Evolutionary conservation across 1,140 invertebrate species (phyloP), one percentile per base, ranked within the genome.

Genomic region (Brachionus plicatilis): DNA sequence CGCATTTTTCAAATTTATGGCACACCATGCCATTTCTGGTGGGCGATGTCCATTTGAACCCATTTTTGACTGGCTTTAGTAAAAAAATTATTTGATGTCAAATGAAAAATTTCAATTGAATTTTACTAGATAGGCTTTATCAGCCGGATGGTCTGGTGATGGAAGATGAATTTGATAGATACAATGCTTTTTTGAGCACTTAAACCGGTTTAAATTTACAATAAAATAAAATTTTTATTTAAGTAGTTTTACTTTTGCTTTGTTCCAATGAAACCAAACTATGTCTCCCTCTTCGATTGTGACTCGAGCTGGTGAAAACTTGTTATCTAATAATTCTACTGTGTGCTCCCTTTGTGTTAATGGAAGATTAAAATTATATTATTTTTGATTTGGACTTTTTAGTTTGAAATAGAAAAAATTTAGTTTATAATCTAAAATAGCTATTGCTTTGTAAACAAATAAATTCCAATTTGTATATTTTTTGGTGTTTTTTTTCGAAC

Each of bases 201-300:
- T 85, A 37, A 37, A 37, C 6, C 33, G 6, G 5, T 4, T 37
- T 37, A 37, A 37, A 37, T 37, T 37, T 37, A 7, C 33, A 6
- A 37, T 37, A 37, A 37, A 37, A 33, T 33, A 33, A 86, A 37
- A 7, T 6, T 37, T 37, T 7, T 84, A 75, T n/a, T 76, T 8
- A 2, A 68, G 12, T 84, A 65, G 56, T 66, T n/a, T 86, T 72
- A 89, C 89, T 86, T 88, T 88, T 14, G 85, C 75, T 85, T 86
- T 88, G 70, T 88, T 87, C 89, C 89, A 90, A 65, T 85, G 83
- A 87, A 87, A 90, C 89, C 89, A 90, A 4, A 90, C 88, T 29
- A 87, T 85, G 83, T 90, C 89, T 17, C 88, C 89, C 85, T 89
- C 88, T 72, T 90, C 88, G 75, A 90, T 88, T 85, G 89, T 78